Evolutionary conservation across 64 coral and sea anemone species (phyloP).

Genomic region (Pachyseris speciosa): DNA sequence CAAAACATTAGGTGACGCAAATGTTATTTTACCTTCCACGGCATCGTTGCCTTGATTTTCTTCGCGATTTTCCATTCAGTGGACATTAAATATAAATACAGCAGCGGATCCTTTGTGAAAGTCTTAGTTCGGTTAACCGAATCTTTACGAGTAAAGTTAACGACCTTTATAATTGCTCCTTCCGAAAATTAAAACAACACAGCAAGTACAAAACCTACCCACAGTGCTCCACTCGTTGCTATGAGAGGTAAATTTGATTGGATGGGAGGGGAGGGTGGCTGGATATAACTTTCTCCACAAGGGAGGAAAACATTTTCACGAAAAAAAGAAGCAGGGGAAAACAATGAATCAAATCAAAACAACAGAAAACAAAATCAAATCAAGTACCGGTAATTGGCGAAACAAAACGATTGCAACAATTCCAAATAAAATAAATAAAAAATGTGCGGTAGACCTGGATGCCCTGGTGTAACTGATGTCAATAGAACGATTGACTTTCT

Average conservation of each 20-base stretch:
- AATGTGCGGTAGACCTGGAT: too few species aligned
- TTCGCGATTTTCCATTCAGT: slow-evolving; percentile 14
- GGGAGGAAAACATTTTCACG: background rate
- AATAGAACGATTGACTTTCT: too few species aligned
- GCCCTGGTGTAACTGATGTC: too few species aligned
- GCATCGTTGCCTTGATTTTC: background rate
- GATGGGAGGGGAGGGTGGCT: background rate
- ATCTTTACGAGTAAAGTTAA: background rate
- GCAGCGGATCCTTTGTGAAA: background rate
- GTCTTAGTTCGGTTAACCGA: background rate
- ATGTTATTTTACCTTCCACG: slow-evolving; percentile 63
- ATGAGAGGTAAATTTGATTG: background rate
- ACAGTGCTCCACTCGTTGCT: slow-evolving; percentile 5
- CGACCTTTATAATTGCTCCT: too few species aligned
- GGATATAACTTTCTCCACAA: background rate
- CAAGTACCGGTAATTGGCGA: too few species aligned
- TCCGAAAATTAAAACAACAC: too few species aligned
- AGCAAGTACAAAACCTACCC: background rate
- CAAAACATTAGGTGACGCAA: slow-evolving; percentile 78
- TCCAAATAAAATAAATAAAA: too few species aligned
- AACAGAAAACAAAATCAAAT: too few species aligned
- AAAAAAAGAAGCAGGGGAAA: too few species aligned
- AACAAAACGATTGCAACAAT: too few species aligned
- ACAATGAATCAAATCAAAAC: too few species aligned
- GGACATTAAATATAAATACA: background rate